Evolutionary conservation across 2,888 invertebrate genomes (phyloP).

Genomic region (Gibbula magus): DNA sequence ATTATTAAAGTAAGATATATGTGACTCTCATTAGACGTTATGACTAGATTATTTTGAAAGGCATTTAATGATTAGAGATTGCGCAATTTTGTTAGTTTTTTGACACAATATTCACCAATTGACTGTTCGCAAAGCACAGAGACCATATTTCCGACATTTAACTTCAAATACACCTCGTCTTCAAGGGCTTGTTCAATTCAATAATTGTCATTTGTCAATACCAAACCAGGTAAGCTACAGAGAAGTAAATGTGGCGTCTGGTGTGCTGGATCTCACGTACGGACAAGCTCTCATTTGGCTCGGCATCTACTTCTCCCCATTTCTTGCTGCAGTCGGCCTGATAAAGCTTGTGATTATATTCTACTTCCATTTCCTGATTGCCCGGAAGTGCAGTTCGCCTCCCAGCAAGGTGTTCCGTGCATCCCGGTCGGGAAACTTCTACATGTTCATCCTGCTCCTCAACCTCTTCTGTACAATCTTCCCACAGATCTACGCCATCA

Average conservation of each 20-base stretch:
- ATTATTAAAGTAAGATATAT: no score
- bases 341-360: constrained; percentile 60
- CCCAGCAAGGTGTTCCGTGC: constrained; percentile 63
- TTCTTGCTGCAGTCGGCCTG: constrained; percentile 54
- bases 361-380: constrained; percentile 59
- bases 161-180: no score
- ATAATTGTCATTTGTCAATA: no score
- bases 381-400: constrained; percentile 55
- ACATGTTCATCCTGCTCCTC: constrained; percentile 56
- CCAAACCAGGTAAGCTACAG: constrained; percentile 36
- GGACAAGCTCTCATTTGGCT: constrained; percentile 66
- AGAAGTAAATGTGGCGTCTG: constrained; percentile 55
- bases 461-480: constrained; percentile 59
- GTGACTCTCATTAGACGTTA: no score
- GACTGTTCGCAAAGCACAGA: no score
- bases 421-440: constrained; percentile 64
- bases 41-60: no score
- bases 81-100: no score
- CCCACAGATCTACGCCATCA: constrained; percentile 59
- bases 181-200: no score
- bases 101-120: no score
- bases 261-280: constrained; percentile 63
- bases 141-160: no score
- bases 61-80: no score
- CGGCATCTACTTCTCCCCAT: constrained; percentile 65